phyloP scores from a whole-genome alignment of 2,888 invertebrate genomes.

The Anarsia innoxiella region DNA sequence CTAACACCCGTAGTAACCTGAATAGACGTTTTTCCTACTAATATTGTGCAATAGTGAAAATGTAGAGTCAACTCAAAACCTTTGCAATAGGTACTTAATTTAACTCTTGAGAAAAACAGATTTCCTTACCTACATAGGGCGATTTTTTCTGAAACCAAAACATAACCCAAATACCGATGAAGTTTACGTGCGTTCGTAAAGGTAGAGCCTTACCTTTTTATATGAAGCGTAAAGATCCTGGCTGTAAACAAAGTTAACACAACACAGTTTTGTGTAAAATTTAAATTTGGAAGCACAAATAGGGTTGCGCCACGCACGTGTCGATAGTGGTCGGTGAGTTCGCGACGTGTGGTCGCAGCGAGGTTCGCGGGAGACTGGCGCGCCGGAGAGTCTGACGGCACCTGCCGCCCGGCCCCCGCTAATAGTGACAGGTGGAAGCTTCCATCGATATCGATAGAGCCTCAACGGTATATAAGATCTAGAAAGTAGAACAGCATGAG shows the following conservation, averaged over 20 bases:
- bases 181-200: background rate
- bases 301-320: constrained; percentile 69
- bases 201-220: constrained; percentile 2
- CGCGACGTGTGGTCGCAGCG: constrained; percentile 56
- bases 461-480: constrained; percentile 16
- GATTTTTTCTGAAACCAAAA: constrained; percentile 39
- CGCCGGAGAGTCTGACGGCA: constrained; percentile 64
- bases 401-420: constrained; percentile 65
- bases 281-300: constrained; percentile 50
- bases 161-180: constrained; percentile 38
- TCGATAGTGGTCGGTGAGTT: constrained; percentile 35
- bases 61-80: no score
- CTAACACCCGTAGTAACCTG: no score
- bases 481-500: constrained; percentile 9
- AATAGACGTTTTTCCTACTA: no score
- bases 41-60: no score
- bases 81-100: no score
- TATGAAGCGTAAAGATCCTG: constrained; percentile 25
- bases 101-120: no score
- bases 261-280: constrained; percentile 40
- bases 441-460: constrained; percentile 58
- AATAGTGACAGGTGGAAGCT: constrained; percentile 50
- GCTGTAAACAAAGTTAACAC: constrained; percentile 44
- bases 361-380: constrained; percentile 67
- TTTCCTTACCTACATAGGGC: no score